These are phyloP conservation scores for Propithecus deckenii DNA, from an alignment of 2,797 vertebrate genomes.

Conservation along the genomic window DNA sequence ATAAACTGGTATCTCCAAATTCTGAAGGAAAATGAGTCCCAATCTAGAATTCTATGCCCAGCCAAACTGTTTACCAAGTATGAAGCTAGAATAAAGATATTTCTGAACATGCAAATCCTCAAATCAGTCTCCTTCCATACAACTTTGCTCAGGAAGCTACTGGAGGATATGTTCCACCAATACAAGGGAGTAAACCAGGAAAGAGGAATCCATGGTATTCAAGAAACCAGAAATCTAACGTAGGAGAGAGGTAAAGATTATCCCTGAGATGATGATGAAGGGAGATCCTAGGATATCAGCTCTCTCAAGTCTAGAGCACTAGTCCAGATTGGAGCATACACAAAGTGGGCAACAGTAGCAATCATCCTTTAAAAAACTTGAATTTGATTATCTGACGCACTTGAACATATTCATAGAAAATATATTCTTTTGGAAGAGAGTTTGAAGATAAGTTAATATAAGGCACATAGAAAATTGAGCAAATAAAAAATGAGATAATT, in stretches of 20 bases:
- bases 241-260: neutral
- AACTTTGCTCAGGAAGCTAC: too few species aligned
- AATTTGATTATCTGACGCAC: neutral
- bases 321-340: neutral
- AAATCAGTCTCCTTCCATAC: neutral
- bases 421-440: neutral
- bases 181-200: neutral
- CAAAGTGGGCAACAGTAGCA: neutral
- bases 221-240: neutral
- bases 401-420: neutral
- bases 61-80: neutral
- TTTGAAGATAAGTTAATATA: neutral
- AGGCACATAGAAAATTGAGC: neutral
- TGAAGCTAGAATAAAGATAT: neutral
- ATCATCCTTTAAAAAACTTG: neutral
- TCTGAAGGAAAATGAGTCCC: neutral
- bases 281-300: neutral
- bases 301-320: neutral
- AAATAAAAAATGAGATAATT: neutral
- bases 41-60: neutral
- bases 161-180: neutral
- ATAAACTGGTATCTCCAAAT: neutral
- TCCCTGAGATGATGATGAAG: neutral
- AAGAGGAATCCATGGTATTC: neutral
- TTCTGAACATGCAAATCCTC: neutral